phyloP scores from a whole-genome alignment of 2,888 invertebrate genomes.

The Panzeria rudis region DNA sequence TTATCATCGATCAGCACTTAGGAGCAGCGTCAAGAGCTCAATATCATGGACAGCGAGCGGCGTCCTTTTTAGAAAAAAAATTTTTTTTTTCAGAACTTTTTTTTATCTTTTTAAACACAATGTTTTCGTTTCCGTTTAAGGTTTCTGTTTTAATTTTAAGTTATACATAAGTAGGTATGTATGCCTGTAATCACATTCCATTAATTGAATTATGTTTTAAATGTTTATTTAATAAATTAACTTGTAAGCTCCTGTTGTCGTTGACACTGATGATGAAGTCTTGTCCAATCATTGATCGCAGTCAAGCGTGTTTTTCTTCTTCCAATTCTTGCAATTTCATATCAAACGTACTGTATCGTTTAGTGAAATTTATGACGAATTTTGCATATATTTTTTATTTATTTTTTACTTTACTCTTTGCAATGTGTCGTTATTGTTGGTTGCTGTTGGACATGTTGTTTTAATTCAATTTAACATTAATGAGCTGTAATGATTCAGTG shows the following conservation, averaged over 20 bases:
- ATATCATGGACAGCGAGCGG: too few species aligned
- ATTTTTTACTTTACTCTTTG: constrained; percentile 6
- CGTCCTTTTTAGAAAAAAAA: neutral
- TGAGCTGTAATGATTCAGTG: constrained; percentile 72
- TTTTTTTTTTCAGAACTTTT: neutral
- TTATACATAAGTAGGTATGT: neutral
- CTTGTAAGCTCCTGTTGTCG: constrained; percentile 60
- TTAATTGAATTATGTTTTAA: constrained; percentile 55
- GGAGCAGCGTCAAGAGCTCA: too few species aligned
- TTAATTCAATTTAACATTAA: constrained; percentile 69
- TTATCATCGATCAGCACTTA: too few species aligned
- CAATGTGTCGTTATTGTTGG: constrained; percentile 19
- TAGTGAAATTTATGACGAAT: constrained; percentile 68
- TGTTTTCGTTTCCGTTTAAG: constrained; percentile 21
- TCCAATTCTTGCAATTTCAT: constrained; percentile 67
- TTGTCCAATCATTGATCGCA: constrained; percentile 65
- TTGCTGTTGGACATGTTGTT: constrained; percentile 69
- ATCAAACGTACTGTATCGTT: constrained; percentile 60
- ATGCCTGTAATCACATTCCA: constrained; percentile 6
- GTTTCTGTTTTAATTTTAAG: constrained; percentile 11
- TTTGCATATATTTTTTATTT: constrained; percentile 55
- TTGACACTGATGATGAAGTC: constrained; percentile 64
- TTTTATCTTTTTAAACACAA: neutral
- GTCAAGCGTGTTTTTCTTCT: constrained; percentile 58
- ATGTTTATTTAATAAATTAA: constrained; percentile 53